Conservation (phyloP, 2,888 invertebrate species). For the Rhimphoctona megacephalus region DNA sequence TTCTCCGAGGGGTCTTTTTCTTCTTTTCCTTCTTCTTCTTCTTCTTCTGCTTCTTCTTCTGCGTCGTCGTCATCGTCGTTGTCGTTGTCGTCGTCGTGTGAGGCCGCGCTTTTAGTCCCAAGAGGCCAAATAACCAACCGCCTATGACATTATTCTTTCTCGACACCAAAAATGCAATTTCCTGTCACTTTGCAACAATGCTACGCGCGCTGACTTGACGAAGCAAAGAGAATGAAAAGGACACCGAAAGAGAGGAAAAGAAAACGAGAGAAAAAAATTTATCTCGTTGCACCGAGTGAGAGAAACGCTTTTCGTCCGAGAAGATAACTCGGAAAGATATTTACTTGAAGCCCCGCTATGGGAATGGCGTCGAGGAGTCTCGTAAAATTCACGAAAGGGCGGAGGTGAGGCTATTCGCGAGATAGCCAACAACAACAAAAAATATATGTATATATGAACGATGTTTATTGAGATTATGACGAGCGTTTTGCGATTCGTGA, state of each 20-base stretch:
- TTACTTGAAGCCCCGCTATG: conserved; percentile 37
- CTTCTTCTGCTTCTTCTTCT: neutral
- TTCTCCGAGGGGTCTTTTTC: neutral
- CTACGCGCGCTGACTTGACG: conserved; percentile 42
- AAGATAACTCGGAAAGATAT: conserved; percentile 58
- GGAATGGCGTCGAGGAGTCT: conserved; percentile 67
- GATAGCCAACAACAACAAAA: conserved; percentile 28
- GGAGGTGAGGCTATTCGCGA: conserved; percentile 70
- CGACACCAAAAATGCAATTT: conserved; percentile 65
- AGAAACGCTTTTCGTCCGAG: conserved; percentile 38
- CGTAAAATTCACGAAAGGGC: conserved; percentile 75
- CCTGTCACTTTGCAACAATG: conserved; percentile 62
- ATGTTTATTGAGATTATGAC: conserved; percentile 82
- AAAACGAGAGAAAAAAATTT: conserved; percentile 15
- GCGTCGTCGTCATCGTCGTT: neutral
- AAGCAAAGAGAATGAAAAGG: conserved; percentile 20
- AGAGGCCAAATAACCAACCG: conserved; percentile 44
- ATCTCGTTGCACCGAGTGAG: conserved; percentile 63
- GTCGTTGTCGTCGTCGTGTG: conserved; percentile 10
- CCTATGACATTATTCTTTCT: conserved; percentile 54
- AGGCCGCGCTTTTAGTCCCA: conserved; percentile 10
- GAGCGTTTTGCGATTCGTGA: conserved; percentile 72
- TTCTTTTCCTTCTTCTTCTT: neutral
- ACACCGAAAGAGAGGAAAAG: neutral
- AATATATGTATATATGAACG: conserved; percentile 70